These are phyloP conservation scores for Actinia tenebrosa DNA, from an alignment of 64 coral and sea anemone species.

Conservation along the genomic window DNA sequence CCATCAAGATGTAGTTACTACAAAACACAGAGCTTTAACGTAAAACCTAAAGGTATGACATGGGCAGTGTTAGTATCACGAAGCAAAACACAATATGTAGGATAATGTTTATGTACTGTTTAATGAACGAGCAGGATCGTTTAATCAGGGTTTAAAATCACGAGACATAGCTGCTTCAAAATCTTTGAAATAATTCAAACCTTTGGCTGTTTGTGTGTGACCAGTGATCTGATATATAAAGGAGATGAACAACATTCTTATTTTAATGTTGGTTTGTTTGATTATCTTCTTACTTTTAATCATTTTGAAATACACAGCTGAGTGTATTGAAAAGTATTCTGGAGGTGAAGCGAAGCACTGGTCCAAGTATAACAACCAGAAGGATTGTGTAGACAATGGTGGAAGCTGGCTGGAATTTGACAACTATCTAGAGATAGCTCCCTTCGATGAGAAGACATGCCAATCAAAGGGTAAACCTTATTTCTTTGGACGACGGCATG, in stretches of 20 bases:
- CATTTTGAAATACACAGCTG: conserved; percentile 35
- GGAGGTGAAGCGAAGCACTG: conserved; percentile 46
- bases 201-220: no score
- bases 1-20: conserved; percentile 37
- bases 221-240: no score
- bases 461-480: conserved; percentile 16
- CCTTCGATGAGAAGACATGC: conserved; percentile 31
- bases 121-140: no score
- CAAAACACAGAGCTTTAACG: conserved; percentile 63
- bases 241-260: no score
- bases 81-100: background rate
- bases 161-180: no score
- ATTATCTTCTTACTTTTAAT: background rate
- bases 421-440: conserved; percentile 72
- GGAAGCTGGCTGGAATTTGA: conserved; percentile 88
- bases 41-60: conserved; percentile 58
- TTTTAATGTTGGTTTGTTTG: no score
- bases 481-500: conserved; percentile 69
- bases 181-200: no score
- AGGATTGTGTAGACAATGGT: conserved; percentile 60
- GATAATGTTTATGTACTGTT: no score
- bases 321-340: conserved; percentile 84
- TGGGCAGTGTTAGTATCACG: background rate
- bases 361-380: conserved; percentile 82
- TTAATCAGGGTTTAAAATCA: no score